Base-by-base conservation (phyloP, 2,113 vertebrate species). In the Aptenodytes patagonicus region DNA sequence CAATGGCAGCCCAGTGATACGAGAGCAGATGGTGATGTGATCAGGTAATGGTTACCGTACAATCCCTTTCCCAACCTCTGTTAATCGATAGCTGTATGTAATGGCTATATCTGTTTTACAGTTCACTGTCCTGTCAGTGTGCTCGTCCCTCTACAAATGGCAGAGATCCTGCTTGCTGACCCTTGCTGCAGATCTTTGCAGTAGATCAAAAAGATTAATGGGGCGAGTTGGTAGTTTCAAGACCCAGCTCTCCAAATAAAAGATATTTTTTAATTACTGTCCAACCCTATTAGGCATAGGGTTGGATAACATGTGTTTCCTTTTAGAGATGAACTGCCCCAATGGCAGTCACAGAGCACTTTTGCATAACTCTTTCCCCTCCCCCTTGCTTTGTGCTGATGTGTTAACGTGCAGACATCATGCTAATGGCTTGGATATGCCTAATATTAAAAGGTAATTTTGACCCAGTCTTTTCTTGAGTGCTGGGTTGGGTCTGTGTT, bases 181-280 rank as follows among this genome's bases (percentile, higher is more conserved):
- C 96, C 90, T 44, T 66, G 94, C 91, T 66, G 91, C 95, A 95
- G 90, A 77, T 94, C 77, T 73, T 93, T 44, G 91, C 96, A 93
- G 78, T 96, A 97, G 93, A 96, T 97, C 97, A 98, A 93, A 62
- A 96, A 98, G 97, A 98, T 97, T 96, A 90, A 98, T 95, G 84
- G 89, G 25, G 58, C 5, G 3, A 94, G 80, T 55, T 96, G 96
- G 96, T 97, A 96, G 96, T 95, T 93, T 96, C 97, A 95, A 97
- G 97, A 97, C 93, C 91, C 95, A 95, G 91, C 93, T 97, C 95
- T 97, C 91, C 93, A 97, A 97, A 96, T 95, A 98, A 97, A 96
- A 96, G 95, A 97, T 97, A 96, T 95, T 96, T 97, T 97, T 97
- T 97, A 98, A 98, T 97, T 97, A 98, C 95, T 97, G 97, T 98